Base-by-base conservation (phyloP, 2,113 vertebrate genomes). In the Triplophysa siluroides region DNA sequence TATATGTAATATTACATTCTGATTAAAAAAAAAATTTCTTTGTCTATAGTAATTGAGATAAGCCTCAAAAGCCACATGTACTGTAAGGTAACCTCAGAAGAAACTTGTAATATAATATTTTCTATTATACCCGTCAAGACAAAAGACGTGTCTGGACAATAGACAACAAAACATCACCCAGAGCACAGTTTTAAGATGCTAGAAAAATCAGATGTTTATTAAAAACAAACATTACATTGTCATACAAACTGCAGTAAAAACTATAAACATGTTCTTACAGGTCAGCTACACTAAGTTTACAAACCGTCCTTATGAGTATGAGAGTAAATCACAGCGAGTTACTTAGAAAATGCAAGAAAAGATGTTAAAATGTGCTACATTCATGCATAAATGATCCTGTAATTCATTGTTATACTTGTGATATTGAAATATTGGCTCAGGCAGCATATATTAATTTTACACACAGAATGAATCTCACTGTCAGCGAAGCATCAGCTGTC, bases 171-270 rank as follows among this genome's bases (percentile, higher is more conserved):
- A 29, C 2, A 29, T 29, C 26, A 29, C 26, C 26, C 26, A 29
- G 13, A 56, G 12, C 71, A 74, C n/a, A 23, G 10, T 18, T 74
- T 1, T 74, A 7, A 43, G 38, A 74, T 74, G 71, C 71, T 74
- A 26, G 38, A 62, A 75, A 60, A 62, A 61, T 61, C 71, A 16
- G 33, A 74, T 23, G 14, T 74, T 61, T 74, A 61, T 74, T 74
- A 45, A 61, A 56, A 74, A 74, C 24, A 45, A 26, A 8, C 8
- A 9, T n/a, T 33, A 19, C 26, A 43, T 73, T 73, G 19, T 58
- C 29, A 60, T 74, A 61, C 72, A 75, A 61, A 61, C 8, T 26
- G 8, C 33, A 19, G 58, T 7, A 74, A 18, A 58, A 33, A 41
- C 33, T 23, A 19, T 54, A 4, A 69, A 70, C 19, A 13, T n/a